phyloP scores from a whole-genome alignment of 1,140 invertebrate genomes.

The Nilaparvata lugens region DNA sequence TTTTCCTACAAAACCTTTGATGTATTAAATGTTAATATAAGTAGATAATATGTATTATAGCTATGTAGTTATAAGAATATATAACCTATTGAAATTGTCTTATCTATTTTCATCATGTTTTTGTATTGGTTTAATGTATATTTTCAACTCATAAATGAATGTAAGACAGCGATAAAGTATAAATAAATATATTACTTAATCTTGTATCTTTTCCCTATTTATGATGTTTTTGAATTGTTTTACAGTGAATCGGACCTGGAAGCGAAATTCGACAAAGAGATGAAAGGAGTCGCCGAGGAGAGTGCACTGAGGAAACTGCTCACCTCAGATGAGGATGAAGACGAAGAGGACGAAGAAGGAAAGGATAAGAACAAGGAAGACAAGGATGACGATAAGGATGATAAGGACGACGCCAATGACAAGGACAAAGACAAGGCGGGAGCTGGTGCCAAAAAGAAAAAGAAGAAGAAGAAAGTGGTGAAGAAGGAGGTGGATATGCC shows the following conservation, averaged over 20 bases:
- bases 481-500: conserved; percentile 40
- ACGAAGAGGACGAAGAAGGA: conserved; percentile 76
- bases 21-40: too few species aligned
- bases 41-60: too few species aligned
- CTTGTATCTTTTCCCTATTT: too few species aligned
- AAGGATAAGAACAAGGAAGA: conserved; percentile 48
- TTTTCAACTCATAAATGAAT: too few species aligned
- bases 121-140: too few species aligned
- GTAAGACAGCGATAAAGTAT: too few species aligned
- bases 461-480: conserved; percentile 44
- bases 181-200: too few species aligned
- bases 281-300: conserved; percentile 62
- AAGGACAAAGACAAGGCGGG: background rate
- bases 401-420: conserved; percentile 36
- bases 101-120: too few species aligned
- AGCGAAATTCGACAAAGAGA: conserved; percentile 57
- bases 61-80: too few species aligned
- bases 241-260: conserved; percentile 65
- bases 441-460: conserved; percentile 35
- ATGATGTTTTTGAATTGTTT: conserved; percentile 19
- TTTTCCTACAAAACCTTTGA: too few species aligned
- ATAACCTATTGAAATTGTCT: too few species aligned
- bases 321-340: conserved; percentile 82
- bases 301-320: conserved; percentile 78
- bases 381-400: conserved; percentile 22